Evolutionary conservation across 2,797 vertebrate species (phyloP).

Genomic region (Melanotaenia parkinsoni): DNA sequence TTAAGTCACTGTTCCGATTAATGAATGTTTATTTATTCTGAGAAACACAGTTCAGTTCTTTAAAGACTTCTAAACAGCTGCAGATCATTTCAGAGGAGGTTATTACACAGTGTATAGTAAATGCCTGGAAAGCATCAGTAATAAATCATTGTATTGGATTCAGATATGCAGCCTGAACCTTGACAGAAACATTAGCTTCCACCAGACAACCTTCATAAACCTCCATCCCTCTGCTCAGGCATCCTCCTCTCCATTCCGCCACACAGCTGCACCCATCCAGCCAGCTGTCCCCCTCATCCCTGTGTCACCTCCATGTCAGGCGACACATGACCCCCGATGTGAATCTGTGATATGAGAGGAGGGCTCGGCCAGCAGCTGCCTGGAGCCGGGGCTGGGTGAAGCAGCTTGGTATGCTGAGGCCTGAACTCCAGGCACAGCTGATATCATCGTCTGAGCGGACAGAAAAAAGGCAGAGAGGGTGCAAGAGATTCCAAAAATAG

Average conservation of each 20-base stretch:
- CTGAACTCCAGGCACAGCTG: slow-evolving; percentile 81
- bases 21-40: not conserved
- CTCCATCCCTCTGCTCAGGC: slow-evolving; percentile 55
- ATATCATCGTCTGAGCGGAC: slow-evolving; percentile 54
- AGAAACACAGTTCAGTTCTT: not conserved
- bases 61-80: not conserved
- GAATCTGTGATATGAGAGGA: slow-evolving; percentile 58
- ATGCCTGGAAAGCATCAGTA: not conserved
- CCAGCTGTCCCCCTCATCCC: slow-evolving; percentile 69
- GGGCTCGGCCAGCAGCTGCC: slow-evolving; percentile 81
- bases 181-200: slow-evolving; percentile 28
- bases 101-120: not conserved
- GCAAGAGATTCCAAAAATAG: slow-evolving; percentile 75
- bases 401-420: slow-evolving; percentile 71
- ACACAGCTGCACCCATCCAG: slow-evolving; percentile 69
- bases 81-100: not conserved
- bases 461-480: slow-evolving; percentile 59
- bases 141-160: slow-evolving; percentile 15
- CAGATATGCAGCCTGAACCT: slow-evolving; percentile 5
- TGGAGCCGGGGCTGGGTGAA: slow-evolving; percentile 63
- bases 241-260: slow-evolving; percentile 42
- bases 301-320: slow-evolving; percentile 57
- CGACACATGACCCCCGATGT: slow-evolving; percentile 67
- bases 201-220: slow-evolving; percentile 10
- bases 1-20: not conserved